phyloP scores from a whole-genome alignment of 37 sponge, comb jelly and placozoan genomes.

The Amphimedon queenslandica region DNA sequence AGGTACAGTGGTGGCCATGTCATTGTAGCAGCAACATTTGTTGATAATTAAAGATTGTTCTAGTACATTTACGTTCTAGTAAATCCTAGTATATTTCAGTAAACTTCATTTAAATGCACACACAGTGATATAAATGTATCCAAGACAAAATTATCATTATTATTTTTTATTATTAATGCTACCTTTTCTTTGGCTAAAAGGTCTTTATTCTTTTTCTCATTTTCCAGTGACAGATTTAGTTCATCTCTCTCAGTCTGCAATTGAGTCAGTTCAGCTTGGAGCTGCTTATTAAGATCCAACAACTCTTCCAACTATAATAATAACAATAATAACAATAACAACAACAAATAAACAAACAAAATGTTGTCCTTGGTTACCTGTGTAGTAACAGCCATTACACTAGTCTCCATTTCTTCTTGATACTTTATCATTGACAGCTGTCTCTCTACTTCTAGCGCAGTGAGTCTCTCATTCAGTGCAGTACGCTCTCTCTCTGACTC shows the following conservation, averaged over 20 bases:
- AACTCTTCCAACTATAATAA: constrained; percentile 2
- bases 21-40: too few species aligned
- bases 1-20: too few species aligned
- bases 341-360: neutral
- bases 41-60: too few species aligned
- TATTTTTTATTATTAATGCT: too few species aligned
- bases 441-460: neutral
- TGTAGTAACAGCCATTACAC: neutral
- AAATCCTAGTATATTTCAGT: too few species aligned
- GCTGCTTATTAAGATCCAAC: neutral
- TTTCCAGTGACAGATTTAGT: neutral
- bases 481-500: neutral
- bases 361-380: neutral
- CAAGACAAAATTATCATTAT: too few species aligned
- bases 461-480: constrained; percentile 2
- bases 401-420: constrained; percentile 2
- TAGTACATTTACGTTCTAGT: too few species aligned
- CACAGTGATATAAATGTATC: too few species aligned
- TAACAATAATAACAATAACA: neutral
- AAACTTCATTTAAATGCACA: too few species aligned
- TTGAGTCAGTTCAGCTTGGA: neutral
- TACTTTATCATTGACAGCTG: neutral
- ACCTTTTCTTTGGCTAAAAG: neutral
- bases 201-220: neutral
- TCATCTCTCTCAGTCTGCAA: neutral